Evolutionary conservation across 2,113 vertebrate genomes (phyloP).

Genomic region (Haemorhous mexicanus): DNA sequence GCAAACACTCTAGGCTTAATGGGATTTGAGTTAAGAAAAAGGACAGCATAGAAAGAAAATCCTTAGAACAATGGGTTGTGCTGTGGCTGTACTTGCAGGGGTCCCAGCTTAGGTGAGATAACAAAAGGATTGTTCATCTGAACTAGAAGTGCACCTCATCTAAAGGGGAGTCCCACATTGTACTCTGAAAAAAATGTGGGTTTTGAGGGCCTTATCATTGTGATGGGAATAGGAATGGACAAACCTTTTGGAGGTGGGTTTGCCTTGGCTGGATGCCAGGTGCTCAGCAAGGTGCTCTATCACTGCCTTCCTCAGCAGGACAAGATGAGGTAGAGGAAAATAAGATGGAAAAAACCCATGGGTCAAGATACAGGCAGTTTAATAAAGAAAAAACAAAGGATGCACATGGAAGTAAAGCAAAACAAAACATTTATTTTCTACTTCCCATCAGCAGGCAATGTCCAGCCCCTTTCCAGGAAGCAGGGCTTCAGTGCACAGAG

Average conservation of each 20-base stretch:
- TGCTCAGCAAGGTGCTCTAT: not conserved
- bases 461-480: not conserved
- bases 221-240: not conserved
- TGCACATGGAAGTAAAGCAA: not conserved
- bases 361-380: not conserved
- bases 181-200: not conserved
- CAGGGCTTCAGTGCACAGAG: not conserved
- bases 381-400: not conserved
- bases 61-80: not conserved
- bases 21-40: not conserved
- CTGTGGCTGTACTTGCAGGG: not conserved
- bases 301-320: not conserved
- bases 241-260: not conserved
- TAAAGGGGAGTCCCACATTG: not conserved
- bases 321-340: not conserved
- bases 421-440: not conserved
- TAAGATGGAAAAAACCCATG: not conserved
- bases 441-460: not conserved
- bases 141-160: not conserved
- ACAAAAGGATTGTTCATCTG: not conserved
- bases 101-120: fast-evolving
- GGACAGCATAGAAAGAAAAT: not conserved
- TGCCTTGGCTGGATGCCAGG: not conserved
- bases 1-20: not conserved
- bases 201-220: not conserved